A percentile compares a stretch with the other conserved stretches of the same genome.
Conservation (phyloP, 2,113 vertebrate genomes). For the Ursus arctos region DNA sequence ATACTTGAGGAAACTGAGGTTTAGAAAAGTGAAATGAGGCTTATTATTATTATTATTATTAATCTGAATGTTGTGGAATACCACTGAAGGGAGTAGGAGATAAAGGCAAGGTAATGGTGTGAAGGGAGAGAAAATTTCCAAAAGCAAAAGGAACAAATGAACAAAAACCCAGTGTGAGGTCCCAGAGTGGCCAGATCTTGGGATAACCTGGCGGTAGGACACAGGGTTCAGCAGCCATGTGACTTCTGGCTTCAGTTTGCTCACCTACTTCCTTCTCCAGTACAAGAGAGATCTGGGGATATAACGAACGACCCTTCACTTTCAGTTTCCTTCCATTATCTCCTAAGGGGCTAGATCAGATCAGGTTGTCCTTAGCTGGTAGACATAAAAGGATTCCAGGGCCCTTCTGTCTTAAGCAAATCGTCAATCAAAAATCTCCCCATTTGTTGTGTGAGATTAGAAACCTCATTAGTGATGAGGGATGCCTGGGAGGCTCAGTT, state of each 20-base stretch:
- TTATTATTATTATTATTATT: not conserved
- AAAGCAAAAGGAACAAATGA: not conserved
- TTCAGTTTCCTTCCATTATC: not conserved
- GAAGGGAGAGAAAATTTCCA: not conserved
- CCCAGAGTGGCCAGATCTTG: not conserved
- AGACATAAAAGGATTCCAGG: not conserved
- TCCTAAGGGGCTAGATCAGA: not conserved
- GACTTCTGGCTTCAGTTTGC: not conserved
- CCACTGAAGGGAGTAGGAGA: not conserved
- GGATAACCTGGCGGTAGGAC: not conserved
- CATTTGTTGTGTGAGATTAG: not conserved
- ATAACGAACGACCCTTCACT: not conserved
- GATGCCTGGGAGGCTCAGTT: not conserved
- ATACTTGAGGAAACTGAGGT: not conserved
- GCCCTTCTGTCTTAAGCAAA: not conserved
- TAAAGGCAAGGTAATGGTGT: not conserved
- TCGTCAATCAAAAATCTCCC: not conserved
- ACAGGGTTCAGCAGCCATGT: not conserved
- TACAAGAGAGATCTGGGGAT: not conserved
- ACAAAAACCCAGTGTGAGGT: not conserved
- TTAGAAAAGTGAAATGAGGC: not conserved
- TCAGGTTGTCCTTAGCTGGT: not conserved
- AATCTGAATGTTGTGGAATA: not conserved
- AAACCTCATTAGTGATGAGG: not conserved
- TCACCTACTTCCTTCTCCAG: not conserved